Percentiles rank a stretch among this genome's conserved stretches.
Evolutionary conservation across 2,113 vertebrate species (phyloP).

Genomic region (Platichthys stellatus): DNA sequence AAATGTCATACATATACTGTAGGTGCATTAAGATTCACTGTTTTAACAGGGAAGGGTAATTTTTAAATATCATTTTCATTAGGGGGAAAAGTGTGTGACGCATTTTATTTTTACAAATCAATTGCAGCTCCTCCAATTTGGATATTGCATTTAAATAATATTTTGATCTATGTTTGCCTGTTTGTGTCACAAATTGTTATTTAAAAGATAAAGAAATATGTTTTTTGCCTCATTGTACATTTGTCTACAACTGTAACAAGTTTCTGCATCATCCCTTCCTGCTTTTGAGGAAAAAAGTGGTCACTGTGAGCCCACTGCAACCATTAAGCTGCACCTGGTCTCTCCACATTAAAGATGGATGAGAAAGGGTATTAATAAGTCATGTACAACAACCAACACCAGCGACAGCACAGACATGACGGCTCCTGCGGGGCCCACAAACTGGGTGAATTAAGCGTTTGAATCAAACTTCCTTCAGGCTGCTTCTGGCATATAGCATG

Average conservation of each 20-base stretch:
- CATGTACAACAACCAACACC: slow-evolving; percentile 53
- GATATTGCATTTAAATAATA: too few species aligned
- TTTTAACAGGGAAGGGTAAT: too few species aligned
- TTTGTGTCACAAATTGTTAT: too few species aligned
- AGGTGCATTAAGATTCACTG: too few species aligned
- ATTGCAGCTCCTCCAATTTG: background rate
- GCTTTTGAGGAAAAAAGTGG: slow-evolving; percentile 26
- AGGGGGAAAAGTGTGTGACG: background rate
- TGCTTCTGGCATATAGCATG: slow-evolving; percentile 1
- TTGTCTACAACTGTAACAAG: background rate
- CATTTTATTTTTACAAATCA: background rate
- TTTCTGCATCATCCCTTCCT: background rate
- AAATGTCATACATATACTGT: background rate
- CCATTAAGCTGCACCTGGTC: slow-evolving; percentile 30
- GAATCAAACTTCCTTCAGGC: slow-evolving; percentile 12
- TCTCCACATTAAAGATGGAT: slow-evolving; percentile 66
- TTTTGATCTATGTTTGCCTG: too few species aligned
- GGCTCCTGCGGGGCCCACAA: slow-evolving; percentile 23
- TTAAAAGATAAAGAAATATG: too few species aligned
- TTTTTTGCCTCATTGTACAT: background rate
- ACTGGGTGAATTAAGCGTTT: slow-evolving; percentile 23
- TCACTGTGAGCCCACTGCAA: slow-evolving; percentile 15
- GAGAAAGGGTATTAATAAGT: slow-evolving; percentile 63
- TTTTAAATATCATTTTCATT: too few species aligned
- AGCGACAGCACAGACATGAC: slow-evolving; percentile 47